Base-by-base conservation (phyloP, 2,888 invertebrate genomes). In the Odontothrips loti region DNA sequence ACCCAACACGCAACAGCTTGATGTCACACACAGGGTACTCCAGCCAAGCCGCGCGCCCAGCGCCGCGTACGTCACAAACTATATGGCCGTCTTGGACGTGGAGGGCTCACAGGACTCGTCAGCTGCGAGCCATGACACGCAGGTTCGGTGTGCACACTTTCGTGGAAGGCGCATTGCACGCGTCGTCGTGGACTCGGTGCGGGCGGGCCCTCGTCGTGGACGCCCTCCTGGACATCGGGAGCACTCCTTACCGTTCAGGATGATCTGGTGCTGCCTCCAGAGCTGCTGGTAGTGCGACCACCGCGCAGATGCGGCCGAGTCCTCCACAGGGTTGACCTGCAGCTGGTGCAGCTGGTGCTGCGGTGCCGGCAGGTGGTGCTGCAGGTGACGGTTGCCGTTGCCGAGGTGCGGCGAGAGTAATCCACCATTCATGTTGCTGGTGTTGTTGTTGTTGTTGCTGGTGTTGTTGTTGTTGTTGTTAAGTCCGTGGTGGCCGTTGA, bases 241-340 rank as follows among this genome's bases (percentile, higher is more conserved):
- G 34, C 34, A 8, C 58, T 17, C 23, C 91, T 90, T 92, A 93
- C 93, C 93, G 88, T 93, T 93, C 88, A 93, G 92, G 87, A 93
- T 93, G 87, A 93, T 93, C 47, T 82, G 82, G 87, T 93, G 88
- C 88, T 94, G 94, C 85, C 93, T 89, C 93, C 93, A 94, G 84
- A 94, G 90, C 87, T 94, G 94, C 85, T 91, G 91, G 87, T 93
- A 93, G 89, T 93, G 93, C 85, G 91, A 91, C 93, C 93, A 93
- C 83, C 91, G 84, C 27, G 87, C 85, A 81, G 87, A 87, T 27
- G 87, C 84, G 82, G 85, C 85, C 27, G 83, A 84, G 34, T 12
- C 82, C 82, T 75, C 80, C 81, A 48, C 68, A 27, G 68, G 68
- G n/a, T 83, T 82, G 51, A 85, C 85, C 47, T 85, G 85, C 79